These are phyloP conservation scores for Scaptomyza montana DNA, from an alignment of 1,140 invertebrate species.

Conservation along the genomic window DNA sequence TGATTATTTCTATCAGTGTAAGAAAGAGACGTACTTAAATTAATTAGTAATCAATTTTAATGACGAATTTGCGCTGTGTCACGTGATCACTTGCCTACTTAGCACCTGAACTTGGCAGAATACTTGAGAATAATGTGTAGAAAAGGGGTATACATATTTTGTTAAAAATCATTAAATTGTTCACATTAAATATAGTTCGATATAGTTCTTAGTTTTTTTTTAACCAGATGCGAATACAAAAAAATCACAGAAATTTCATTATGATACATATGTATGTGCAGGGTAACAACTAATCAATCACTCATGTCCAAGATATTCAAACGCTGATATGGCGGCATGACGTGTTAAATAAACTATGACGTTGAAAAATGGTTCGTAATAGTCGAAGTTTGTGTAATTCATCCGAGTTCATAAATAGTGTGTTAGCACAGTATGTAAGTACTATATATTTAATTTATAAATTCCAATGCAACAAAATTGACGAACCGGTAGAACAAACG, in stretches of 20 bases:
- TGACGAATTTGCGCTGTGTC: conserved; percentile 18
- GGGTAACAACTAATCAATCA: not conserved
- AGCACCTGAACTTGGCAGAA: conserved; percentile 6
- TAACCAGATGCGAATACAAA: not conserved
- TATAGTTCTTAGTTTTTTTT: not conserved
- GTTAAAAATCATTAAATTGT: too few relatives aligned
- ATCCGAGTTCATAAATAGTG: not conserved
- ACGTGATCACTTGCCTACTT: conserved; percentile 35
- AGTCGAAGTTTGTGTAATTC: not conserved
- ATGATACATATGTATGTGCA: not conserved
- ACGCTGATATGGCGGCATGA: not conserved
- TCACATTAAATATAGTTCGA: too few relatives aligned
- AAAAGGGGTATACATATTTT: not conserved
- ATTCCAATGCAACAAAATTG: conserved; percentile 32
- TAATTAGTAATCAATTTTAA: conserved; percentile 34
- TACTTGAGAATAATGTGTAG: conserved; percentile 1
- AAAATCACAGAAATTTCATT: not conserved
- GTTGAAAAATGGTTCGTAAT: not conserved
- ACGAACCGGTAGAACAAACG: conserved; percentile 45
- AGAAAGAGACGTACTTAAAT: conserved; percentile 14
- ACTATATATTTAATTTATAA: conserved; percentile 13
- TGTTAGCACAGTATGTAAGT: not conserved
- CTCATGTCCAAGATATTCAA: too few relatives aligned
- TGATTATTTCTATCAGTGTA: too few relatives aligned
- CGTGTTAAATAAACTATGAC: not conserved